phyloP scores from a whole-genome alignment of 2,888 invertebrate species.

The Cerastis rubricosa region DNA sequence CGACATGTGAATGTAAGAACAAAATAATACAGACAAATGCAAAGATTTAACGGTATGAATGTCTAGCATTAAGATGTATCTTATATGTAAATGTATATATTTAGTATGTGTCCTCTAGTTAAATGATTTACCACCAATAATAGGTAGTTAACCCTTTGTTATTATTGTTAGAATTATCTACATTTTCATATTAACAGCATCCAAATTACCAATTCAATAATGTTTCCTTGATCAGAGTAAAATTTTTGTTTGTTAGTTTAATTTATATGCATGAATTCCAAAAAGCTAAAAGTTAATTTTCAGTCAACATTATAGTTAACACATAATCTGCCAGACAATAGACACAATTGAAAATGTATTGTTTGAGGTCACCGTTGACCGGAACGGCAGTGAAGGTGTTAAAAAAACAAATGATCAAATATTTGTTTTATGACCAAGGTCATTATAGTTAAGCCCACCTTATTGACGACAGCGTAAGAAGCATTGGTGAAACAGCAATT shows the following conservation, averaged over 20 bases:
- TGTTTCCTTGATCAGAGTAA: not conserved
- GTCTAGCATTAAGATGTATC: slow-evolving; percentile 51
- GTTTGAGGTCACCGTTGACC: too few relatives aligned
- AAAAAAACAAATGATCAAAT: not conserved
- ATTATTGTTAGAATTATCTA: slow-evolving; percentile 23
- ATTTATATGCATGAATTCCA: not conserved
- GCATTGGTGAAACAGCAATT: not conserved
- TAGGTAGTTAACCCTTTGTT: slow-evolving; percentile 13
- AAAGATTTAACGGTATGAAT: slow-evolving; percentile 50
- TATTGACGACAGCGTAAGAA: not conserved
- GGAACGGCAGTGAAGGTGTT: too few relatives aligned
- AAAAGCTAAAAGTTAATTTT: not conserved
- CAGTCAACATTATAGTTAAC: slow-evolving; percentile 6
- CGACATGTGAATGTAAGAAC: slow-evolving; percentile 88
- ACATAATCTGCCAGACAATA: too few relatives aligned
- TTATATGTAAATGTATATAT: slow-evolving; percentile 49
- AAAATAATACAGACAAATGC: slow-evolving; percentile 58
- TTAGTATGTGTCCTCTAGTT: slow-evolving; percentile 31
- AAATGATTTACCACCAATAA: slow-evolving; percentile 41
- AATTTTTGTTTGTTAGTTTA: not conserved
- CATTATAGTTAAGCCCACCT: not conserved
- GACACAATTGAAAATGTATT: too few relatives aligned
- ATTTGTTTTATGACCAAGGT: not conserved
- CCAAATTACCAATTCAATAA: slow-evolving; percentile 1
- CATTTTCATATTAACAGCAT: slow-evolving; percentile 20